Evolutionary conservation across 2,888 invertebrate genomes (phyloP), one percentile per base, ranked within the genome.

Genomic region (Penaeus monodon): DNA sequence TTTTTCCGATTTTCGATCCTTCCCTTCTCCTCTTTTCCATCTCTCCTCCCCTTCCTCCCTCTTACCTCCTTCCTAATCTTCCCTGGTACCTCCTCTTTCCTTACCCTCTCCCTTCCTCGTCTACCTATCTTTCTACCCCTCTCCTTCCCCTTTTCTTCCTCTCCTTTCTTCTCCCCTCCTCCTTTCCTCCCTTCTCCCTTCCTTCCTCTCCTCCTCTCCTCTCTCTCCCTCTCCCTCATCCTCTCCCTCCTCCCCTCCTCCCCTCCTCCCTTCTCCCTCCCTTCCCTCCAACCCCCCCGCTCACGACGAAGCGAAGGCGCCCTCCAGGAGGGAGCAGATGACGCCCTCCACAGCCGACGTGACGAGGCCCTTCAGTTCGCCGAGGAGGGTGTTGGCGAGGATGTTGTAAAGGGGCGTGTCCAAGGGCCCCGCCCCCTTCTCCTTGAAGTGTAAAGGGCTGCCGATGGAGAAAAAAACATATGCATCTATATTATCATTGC

Each of bases 351-450:
- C 79, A 2, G 17, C 49, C n/a, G 22, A 27, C 29, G 70, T 27
- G 22, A 89, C 85, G 44, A 77, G 65, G 24, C 68, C 79, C 64
- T 82, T 63, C 38, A 89, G 74, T n/a, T 84, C 57, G n/a, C 81
- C 84, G 29, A 89, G 66, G 20, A 87, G 68, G 38, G 68, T 70
- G 74, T 89, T 89, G n/a, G 73, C 66, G 12, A 87, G 65, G 44
- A 87, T 78, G 84, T 85, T 81, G 82, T 87, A 84, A n/a, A 88
- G 29, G 12, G 86, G 81, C n/a, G 86, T 81, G 68, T 89, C 89
- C 65, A 81, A 66, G 0, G 85, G 84, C 10, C 89, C 89, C 49
- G 82, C 73, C 0, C 89, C 89, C 10, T 77, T 80, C 49, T 86
- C 84, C 33, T 89, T 81, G 73, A 87, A 74, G 83, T 89, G 89